These are phyloP conservation scores for Paradoxurus hermaphroditus DNA, from an alignment of 2,113 vertebrate species.

Conservation along the genomic window DNA sequence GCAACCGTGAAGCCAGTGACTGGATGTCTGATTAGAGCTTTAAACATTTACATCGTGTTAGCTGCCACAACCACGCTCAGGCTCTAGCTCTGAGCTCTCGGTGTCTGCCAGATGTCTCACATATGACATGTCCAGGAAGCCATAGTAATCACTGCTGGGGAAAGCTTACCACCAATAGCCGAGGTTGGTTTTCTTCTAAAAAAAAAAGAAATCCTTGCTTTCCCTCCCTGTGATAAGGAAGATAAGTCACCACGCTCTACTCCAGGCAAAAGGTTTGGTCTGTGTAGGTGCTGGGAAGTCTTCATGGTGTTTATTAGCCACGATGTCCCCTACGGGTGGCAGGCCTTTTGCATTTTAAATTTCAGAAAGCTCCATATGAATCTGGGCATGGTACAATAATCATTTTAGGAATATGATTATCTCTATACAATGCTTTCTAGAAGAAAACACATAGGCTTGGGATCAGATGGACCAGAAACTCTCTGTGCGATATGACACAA, in stretches of 20 bases:
- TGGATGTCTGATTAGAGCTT: constrained; percentile 52
- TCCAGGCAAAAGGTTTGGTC: neutral
- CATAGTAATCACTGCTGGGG: neutral
- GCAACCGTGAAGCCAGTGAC: constrained; percentile 53
- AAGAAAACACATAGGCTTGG: neutral
- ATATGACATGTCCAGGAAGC: neutral
- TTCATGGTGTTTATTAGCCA: neutral
- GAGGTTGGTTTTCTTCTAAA: neutral
- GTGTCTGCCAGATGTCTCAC: constrained; percentile 25
- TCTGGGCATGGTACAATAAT: neutral
- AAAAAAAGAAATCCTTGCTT: neutral
- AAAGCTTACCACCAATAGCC: constrained; percentile 4
- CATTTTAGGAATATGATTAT: neutral
- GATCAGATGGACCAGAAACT: neutral
- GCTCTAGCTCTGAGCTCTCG: constrained; percentile 48
- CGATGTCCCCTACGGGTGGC: neutral
- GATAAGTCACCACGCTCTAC: neutral
- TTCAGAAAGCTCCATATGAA: neutral
- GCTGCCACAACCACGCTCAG: constrained; percentile 57
- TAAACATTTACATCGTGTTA: constrained; percentile 74
- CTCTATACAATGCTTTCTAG: neutral
- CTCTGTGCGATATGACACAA: neutral
- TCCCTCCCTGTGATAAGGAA: neutral
- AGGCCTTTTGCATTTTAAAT: neutral
- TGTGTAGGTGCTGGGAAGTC: neutral